Evolutionary conservation across 2,797 vertebrate species (phyloP), one percentile per base, ranked within the genome.

Genomic region (Poecilia wingei): DNA sequence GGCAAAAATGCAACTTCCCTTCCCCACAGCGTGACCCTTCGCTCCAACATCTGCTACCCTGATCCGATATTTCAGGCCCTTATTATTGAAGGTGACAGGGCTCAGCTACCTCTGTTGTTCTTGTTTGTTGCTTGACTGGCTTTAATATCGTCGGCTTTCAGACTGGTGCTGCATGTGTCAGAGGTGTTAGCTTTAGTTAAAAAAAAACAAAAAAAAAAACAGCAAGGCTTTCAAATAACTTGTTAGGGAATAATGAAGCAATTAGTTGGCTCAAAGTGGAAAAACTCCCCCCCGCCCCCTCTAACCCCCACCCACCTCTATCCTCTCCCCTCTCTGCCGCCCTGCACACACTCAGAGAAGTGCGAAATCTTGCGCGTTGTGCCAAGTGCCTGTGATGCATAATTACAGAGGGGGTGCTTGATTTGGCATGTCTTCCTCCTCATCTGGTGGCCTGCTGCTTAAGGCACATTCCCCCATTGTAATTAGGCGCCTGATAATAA

Each of bases 371-470:
- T 94, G 93, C 86, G 82, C 86, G 71, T 90, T 91, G 88, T 91
- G 93, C 93, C 93, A 92, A 94, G 92, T 88, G 92, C 94, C 92
- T 92, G 92, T 91, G 93, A 94, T 95, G 92, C 90, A 82, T 96
- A 95, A 96, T 96, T 96, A 96, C 94, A 96, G 94, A 94, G 90
- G 84, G 92, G 91, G 91, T 91, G 93, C 93, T 92, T 93, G 94
- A 95, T 96, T 95, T 96, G 95, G 95, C 94, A 90, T 94, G 91
- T 95, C 94, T 96, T 95, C 94, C 95, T 96, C 93, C 92, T 96
- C 95, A 96, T 96, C 94, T 96, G 96, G 95, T 95, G 93, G 94
- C 95, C 95, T 94, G 95, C 95, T 96, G 95, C 93, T 95, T 86
- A 79, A 92, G 94, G 92, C 93, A 93, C 93, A 92, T 94, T 94